Conservation (phyloP, 2,113 vertebrate genomes). For the Silurus meridionalis region DNA sequence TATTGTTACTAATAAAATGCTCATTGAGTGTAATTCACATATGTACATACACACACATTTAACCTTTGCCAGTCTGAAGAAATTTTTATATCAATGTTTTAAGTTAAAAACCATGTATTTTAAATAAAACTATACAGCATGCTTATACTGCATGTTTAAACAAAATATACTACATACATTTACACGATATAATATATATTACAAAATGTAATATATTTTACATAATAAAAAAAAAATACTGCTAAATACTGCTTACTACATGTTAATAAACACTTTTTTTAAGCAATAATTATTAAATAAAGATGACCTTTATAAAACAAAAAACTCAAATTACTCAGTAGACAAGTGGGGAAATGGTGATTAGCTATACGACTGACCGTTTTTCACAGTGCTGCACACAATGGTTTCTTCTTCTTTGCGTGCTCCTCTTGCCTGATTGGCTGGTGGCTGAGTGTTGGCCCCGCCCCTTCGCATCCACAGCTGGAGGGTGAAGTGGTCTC, state of each 20-base stretch:
- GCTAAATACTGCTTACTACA: too few relatives aligned
- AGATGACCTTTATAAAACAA: too few relatives aligned
- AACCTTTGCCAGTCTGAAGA: background rate
- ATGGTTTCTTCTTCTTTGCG: conserved; percentile 92
- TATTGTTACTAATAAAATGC: background rate
- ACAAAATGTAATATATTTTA: too few relatives aligned
- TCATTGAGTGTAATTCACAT: background rate
- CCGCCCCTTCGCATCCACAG: conserved; percentile 93
- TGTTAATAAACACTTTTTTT: too few relatives aligned
- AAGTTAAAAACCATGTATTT: background rate
- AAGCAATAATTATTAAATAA: too few relatives aligned
- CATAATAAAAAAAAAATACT: too few relatives aligned
- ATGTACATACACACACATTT: background rate
- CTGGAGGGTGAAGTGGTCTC: conserved; percentile 92
- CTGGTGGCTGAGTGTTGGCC: conserved; percentile 70
- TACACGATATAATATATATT: too few relatives aligned
- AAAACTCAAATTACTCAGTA: background rate
- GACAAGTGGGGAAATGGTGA: background rate
- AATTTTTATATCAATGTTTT: background rate
- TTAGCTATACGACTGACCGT: conserved; percentile 73
- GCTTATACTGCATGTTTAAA: background rate
- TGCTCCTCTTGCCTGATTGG: conserved; percentile 67
- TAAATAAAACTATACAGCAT: background rate
- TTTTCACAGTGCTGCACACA: conserved; percentile 90
- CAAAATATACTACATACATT: background rate